A percentile compares a stretch with the other conserved stretches of the same genome.
phyloP scores from a whole-genome alignment of 2,888 invertebrate genomes.

The Phortica magna region DNA sequence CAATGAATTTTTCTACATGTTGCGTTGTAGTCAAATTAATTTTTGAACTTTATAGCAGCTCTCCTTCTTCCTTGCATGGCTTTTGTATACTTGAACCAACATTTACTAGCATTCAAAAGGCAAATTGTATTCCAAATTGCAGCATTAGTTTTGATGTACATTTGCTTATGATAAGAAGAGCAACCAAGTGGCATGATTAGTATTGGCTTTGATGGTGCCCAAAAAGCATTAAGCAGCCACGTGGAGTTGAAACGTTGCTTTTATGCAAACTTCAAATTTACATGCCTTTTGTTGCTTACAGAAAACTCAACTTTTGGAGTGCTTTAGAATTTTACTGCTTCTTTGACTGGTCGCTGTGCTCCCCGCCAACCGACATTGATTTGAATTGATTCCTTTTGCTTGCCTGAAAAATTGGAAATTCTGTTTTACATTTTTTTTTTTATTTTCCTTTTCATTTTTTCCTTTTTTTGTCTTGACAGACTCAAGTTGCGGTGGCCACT shows the following conservation, averaged over 20 bases:
- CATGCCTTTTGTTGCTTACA: slow-evolving; percentile 13
- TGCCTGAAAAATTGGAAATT: neutral
- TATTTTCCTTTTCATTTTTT: no score
- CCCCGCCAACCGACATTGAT: neutral
- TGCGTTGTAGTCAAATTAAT: slow-evolving; percentile 31
- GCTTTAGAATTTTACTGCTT: neutral
- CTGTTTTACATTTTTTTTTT: neutral
- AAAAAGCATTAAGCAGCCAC: neutral
- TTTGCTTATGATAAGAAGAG: slow-evolving; percentile 24
- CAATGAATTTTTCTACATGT: neutral
- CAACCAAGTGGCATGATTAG: slow-evolving; percentile 25
- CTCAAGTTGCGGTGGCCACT: neutral
- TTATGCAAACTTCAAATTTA: slow-evolving; percentile 13
- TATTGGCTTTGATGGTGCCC: neutral
- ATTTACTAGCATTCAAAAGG: slow-evolving; percentile 7
- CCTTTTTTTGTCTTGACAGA: slow-evolving; percentile 1
- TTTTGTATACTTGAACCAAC: neutral
- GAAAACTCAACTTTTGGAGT: neutral
- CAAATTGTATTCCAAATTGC: slow-evolving; percentile 22
- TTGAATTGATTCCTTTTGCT: slow-evolving; percentile 26
- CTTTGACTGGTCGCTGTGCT: neutral
- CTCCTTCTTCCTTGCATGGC: neutral
- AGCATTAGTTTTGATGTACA: slow-evolving; percentile 30
- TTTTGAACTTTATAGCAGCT: slow-evolving; percentile 31
- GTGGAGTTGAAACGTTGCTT: neutral